A percentile compares a stretch with the other conserved stretches of the same genome.
These are phyloP conservation scores for Luperina testacea DNA, from an alignment of 2,888 invertebrate species.

Conservation along the genomic window DNA sequence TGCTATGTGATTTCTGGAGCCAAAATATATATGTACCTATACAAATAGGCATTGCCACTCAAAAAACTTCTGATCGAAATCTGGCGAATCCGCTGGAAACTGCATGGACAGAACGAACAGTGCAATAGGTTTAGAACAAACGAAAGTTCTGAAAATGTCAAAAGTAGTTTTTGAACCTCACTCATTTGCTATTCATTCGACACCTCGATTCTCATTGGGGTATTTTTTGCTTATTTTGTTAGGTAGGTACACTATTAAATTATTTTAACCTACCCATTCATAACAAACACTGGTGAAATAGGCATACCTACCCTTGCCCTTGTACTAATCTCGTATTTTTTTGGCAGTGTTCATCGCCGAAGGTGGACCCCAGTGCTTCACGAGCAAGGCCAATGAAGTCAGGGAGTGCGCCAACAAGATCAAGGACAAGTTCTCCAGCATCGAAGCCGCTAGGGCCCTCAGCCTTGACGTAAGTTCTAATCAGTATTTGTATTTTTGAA, in stretches of 20 bases:
- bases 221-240: not conserved
- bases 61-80: not conserved
- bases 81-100: not conserved
- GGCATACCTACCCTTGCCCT: too few relatives aligned
- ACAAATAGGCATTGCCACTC: not conserved
- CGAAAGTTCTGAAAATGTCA: not conserved
- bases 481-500: not conserved
- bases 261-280: not conserved
- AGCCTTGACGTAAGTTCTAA: constrained; percentile 68
- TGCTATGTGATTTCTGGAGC: not conserved
- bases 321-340: not conserved
- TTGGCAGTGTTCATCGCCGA: constrained; percentile 91
- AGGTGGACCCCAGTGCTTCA: constrained; percentile 93
- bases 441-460: constrained; percentile 73
- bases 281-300: not conserved
- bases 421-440: constrained; percentile 57
- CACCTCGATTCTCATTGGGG: not conserved
- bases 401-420: constrained; percentile 90
- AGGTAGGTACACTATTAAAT: not conserved
- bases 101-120: not conserved
- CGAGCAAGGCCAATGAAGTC: constrained; percentile 89
- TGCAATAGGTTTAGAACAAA: not conserved
- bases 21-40: not conserved
- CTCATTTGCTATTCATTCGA: not conserved
- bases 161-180: not conserved